Conservation (phyloP, 2,797 vertebrate species). For the Bovichtus diacanthus region DNA sequence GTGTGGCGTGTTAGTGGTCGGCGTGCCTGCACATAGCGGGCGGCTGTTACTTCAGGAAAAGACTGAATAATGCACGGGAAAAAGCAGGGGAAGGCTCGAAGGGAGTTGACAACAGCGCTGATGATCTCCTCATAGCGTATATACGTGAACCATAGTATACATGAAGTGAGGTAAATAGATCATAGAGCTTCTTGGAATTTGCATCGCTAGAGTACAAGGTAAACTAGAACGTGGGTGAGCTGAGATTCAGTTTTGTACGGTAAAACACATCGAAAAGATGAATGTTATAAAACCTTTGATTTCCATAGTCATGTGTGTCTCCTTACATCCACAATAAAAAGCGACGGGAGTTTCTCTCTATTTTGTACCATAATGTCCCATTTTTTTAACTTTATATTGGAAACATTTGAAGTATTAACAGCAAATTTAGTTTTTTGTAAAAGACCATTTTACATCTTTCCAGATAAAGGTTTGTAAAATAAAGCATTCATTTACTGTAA, state of each 20-base stretch:
- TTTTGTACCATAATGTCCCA: conserved; percentile 18
- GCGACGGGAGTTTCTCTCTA: too few species aligned
- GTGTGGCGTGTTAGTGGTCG: conserved; percentile 77
- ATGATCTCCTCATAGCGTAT: conserved; percentile 48
- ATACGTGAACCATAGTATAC: conserved; percentile 38
- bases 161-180: conserved; percentile 46
- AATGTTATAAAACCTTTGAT: conserved; percentile 4
- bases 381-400: conserved; percentile 6
- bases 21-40: conserved; percentile 66
- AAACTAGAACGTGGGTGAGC: conserved; percentile 19
- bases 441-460: conserved; percentile 48
- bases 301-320: background rate
- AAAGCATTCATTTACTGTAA: conserved; percentile 70
- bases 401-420: conserved; percentile 42
- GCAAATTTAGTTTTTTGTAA: conserved; percentile 12
- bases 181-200: conserved; percentile 36
- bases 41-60: conserved; percentile 80
- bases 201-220: conserved; percentile 1
- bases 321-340: conserved; percentile 30
- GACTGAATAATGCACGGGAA: conserved; percentile 84
- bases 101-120: conserved; percentile 40
- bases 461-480: conserved; percentile 55
- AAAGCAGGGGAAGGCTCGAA: conserved; percentile 56
- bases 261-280: background rate
- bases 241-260: conserved; percentile 11